These are phyloP conservation scores for Pelodytes ibericus DNA, from an alignment of 2,797 vertebrate species.

Conservation along the genomic window DNA sequence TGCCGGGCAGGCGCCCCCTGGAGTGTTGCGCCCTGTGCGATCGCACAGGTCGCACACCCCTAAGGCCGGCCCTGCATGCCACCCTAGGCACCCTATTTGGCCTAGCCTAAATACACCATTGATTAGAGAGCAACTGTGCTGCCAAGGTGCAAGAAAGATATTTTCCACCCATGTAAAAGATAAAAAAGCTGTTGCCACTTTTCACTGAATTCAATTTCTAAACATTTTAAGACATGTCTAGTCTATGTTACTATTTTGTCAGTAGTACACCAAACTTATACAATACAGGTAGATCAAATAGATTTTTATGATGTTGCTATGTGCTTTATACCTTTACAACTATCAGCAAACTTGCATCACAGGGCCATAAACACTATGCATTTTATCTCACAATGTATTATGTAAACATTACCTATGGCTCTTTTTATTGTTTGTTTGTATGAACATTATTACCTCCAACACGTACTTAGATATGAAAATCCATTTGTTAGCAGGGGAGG, in stretches of 20 bases:
- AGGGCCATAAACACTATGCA: background rate
- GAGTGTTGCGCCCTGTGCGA: too few relatives aligned
- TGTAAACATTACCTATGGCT: background rate
- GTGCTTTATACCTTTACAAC: background rate
- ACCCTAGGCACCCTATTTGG: too few relatives aligned
- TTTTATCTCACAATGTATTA: constrained; percentile 7
- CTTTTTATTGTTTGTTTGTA: background rate
- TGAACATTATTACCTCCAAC: background rate
- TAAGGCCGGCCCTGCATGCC: too few relatives aligned
- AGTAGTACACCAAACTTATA: background rate
- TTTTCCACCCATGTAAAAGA: too few relatives aligned
- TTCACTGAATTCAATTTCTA: background rate
- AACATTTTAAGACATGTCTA: background rate
- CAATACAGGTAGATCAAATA: background rate
- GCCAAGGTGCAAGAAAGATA: too few relatives aligned
- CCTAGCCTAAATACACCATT: too few relatives aligned
- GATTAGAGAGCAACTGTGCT: too few relatives aligned
- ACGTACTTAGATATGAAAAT: background rate
- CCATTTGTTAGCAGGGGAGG: too few relatives aligned
- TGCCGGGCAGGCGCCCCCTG: too few relatives aligned
- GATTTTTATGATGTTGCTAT: constrained; percentile 13
- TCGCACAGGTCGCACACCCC: too few relatives aligned
- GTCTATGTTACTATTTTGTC: background rate
- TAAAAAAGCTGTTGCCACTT: too few relatives aligned
- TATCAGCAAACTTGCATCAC: background rate